These are phyloP conservation scores for Gymnoscopelus microlampas DNA, from an alignment of 2,797 vertebrate species.

Conservation along the genomic window DNA sequence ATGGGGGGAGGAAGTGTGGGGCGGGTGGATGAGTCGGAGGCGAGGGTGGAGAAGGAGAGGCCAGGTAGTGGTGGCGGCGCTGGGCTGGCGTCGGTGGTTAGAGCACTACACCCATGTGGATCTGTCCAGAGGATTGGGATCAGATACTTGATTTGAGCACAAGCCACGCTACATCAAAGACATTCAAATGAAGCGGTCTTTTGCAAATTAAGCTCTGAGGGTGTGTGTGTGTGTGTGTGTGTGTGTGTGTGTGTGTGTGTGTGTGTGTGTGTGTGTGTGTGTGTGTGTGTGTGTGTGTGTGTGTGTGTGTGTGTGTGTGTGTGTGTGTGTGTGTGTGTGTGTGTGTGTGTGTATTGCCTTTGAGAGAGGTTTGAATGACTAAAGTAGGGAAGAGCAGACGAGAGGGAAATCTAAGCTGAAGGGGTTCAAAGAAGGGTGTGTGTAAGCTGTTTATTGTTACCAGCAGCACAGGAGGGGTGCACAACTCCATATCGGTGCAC, in stretches of 20 bases:
- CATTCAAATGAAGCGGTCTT: conserved; percentile 79
- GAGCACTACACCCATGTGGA: conserved; percentile 64
- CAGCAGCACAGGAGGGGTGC: conserved; percentile 47
- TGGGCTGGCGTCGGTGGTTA: conserved; percentile 41
- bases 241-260: conserved; percentile 28
- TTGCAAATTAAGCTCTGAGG: conserved; percentile 77
- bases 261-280: conserved; percentile 3
- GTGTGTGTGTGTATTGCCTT: conserved; percentile 22
- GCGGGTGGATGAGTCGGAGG: conserved; percentile 37
- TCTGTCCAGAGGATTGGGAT: conserved; percentile 76
- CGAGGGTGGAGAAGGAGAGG: conserved; percentile 48
- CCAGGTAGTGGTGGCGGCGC: conserved; percentile 24
- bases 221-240: not conserved
- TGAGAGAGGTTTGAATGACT: conserved; percentile 34
- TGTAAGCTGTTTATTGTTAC: conserved; percentile 58
- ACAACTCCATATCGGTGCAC: conserved; percentile 15
- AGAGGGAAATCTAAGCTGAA: conserved; percentile 17
- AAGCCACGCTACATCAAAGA: conserved; percentile 77
- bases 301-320: conserved; percentile 34
- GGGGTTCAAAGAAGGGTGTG: conserved; percentile 66
- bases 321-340: not conserved
- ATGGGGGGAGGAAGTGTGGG: conserved; percentile 31
- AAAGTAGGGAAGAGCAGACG: conserved; percentile 28
- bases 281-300: conserved; percentile 1
- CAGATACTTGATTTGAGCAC: conserved; percentile 77